Base-by-base conservation (phyloP, 35 echinoderm and acorn worm species). In the Diadema setosum region DNA sequence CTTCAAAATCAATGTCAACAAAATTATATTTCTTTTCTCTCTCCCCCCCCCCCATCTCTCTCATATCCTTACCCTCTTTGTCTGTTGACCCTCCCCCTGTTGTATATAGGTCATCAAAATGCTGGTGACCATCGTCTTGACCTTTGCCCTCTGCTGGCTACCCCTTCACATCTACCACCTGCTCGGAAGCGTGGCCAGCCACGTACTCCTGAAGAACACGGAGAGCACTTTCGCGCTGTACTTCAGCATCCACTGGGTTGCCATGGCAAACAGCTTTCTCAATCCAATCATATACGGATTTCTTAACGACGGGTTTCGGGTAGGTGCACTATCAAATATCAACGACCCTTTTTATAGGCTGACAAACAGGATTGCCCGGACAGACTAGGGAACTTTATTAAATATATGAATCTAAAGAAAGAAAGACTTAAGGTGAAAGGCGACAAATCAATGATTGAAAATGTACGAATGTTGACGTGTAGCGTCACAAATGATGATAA, bases 221-320 rank as follows among this genome's bases (percentile, higher is more conserved):
- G 56, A 84, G 6, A 42, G 85, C 30, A 58, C 86, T 35, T 90
- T 97, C 41, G 57, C 76, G 6, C 29, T 86, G 36, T 97, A 90
- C 42, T 97, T 90, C 29, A 86, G 59, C 35, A 89, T 59, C 5
- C 91, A 90, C 69, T 97, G 91, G 91, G 59, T 97, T 27, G 91
- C 81, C 58, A 97, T 97, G 95, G 87, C 87, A 20, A 93, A 97
- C 67, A 93, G 91, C 39, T 93, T 93, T 42, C 90, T 97, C 24
- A 97, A 97, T 27, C 95, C 95, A 1, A 97, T 97, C 29, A 83
- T 93, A 7, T 97, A 93, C 78, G 95, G 95, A 37, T 97, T 97
- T 60, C 63, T 97, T 31, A 97, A 97, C 64, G 95, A 97, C 80
- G 89, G 83, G 9, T 97, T 97, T 58, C 63, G 95, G 88, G 95